phyloP scores from a whole-genome alignment of 2,113 vertebrate genomes.

The Cephalopterus ornatus region DNA sequence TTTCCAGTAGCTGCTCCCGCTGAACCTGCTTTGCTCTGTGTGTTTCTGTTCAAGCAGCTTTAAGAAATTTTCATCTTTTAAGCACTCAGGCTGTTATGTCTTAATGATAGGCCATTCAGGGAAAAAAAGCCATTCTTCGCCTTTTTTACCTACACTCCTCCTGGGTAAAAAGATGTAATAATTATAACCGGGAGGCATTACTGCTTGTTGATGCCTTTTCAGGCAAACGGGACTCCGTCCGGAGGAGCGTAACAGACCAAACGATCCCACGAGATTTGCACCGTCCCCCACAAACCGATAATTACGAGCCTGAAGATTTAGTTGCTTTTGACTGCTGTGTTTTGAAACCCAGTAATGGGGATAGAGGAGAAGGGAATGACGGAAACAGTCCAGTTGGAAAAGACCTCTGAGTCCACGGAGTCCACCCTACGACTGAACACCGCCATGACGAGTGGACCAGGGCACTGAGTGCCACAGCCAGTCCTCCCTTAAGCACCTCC shows the following conservation, averaged over 20 bases:
- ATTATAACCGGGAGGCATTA: accelerated
- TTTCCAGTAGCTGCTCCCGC: not conserved
- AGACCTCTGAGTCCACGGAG: not conserved
- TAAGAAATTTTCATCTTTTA: not conserved
- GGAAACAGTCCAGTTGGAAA: not conserved
- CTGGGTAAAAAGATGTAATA: not conserved
- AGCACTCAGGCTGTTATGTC: not conserved
- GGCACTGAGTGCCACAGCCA: not conserved
- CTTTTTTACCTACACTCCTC: not conserved
- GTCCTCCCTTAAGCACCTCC: accelerated
- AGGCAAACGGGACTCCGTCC: not conserved
- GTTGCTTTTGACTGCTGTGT: not conserved
- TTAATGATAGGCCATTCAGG: not conserved
- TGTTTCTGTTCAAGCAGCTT: not conserved
- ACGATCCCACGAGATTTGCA: not conserved
- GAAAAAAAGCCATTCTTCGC: not conserved
- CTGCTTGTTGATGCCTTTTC: not conserved
- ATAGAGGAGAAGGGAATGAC: not conserved
- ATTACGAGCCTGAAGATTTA: accelerated
- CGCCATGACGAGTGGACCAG: accelerated
- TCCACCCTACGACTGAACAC: not conserved
- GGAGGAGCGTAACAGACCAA: too few relatives aligned
- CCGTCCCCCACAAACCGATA: accelerated
- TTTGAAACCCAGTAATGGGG: not conserved
- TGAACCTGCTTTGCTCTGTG: not conserved